Evolutionary conservation across 2,888 invertebrate species (phyloP).

Genomic region (Stramonita haemastoma): DNA sequence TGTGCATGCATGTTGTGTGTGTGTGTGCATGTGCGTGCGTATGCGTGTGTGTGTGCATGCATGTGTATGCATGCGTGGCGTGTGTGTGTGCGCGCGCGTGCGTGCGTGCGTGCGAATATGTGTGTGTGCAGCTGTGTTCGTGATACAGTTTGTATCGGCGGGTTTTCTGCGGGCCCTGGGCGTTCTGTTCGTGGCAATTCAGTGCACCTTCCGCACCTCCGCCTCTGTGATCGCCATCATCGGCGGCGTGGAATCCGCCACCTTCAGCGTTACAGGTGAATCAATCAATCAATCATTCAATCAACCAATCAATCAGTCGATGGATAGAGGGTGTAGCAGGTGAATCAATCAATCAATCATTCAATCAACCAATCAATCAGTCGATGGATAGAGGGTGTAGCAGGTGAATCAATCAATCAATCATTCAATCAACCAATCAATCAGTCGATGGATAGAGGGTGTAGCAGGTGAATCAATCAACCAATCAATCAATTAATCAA

Average conservation of each 20-base stretch:
- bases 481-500: too few relatives aligned
- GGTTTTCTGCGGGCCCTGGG: neutral
- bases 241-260: neutral
- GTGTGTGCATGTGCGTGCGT: neutral
- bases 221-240: constrained; percentile 9
- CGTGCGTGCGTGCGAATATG: neutral
- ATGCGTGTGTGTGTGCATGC: neutral
- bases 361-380: too few relatives aligned
- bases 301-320: too few relatives aligned
- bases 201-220: neutral
- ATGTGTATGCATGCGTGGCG: neutral
- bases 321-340: too few relatives aligned
- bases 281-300: too few relatives aligned
- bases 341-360: too few relatives aligned
- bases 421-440: too few relatives aligned
- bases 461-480: too few relatives aligned
- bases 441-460: too few relatives aligned
- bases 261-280: neutral
- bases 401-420: too few relatives aligned
- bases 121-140: constrained; percentile 6
- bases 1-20: neutral
- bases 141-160: neutral
- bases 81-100: neutral
- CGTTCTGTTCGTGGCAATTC: neutral
- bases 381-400: too few relatives aligned